Conservation (phyloP, 2,113 vertebrate species). For the Rissa tridactyla region DNA sequence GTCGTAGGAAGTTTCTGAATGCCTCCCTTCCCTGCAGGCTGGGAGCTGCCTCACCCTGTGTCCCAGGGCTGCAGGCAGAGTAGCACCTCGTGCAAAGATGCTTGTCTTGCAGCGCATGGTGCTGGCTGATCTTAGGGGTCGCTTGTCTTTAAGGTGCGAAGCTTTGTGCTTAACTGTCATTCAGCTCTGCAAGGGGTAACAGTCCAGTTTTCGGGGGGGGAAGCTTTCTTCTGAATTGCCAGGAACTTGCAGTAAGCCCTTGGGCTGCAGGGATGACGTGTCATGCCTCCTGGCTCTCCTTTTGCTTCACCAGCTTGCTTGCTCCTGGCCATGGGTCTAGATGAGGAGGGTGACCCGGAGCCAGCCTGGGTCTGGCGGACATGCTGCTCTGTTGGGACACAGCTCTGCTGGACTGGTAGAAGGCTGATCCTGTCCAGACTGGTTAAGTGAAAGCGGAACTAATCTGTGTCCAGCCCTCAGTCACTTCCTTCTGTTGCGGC, state of each 20-base stretch:
- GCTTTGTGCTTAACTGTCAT: neutral
- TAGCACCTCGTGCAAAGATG: neutral
- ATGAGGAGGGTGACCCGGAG: neutral
- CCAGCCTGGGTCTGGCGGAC: neutral
- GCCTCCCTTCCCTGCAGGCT: neutral
- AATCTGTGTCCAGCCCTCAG: neutral
- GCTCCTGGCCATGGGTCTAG: accelerated
- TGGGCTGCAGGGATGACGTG: neutral
- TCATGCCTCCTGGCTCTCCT: neutral
- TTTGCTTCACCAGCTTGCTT: neutral
- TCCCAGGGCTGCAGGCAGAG: neutral
- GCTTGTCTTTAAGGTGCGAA: neutral
- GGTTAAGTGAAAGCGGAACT: neutral
- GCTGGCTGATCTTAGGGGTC: neutral
- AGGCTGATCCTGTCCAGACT: neutral
- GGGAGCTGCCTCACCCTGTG: neutral
- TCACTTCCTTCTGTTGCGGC: neutral
- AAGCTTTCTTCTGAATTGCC: neutral
- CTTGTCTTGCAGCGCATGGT: neutral
- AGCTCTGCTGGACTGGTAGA: neutral
- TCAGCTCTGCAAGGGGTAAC: neutral
- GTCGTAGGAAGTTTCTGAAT: accelerated
- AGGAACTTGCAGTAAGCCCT: neutral
- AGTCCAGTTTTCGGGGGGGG: neutral
- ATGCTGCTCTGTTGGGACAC: neutral